Evolutionary conservation across 2,888 invertebrate species (phyloP), one percentile per base, ranked within the genome.

Genomic region (Metopia argyrocephala): DNA sequence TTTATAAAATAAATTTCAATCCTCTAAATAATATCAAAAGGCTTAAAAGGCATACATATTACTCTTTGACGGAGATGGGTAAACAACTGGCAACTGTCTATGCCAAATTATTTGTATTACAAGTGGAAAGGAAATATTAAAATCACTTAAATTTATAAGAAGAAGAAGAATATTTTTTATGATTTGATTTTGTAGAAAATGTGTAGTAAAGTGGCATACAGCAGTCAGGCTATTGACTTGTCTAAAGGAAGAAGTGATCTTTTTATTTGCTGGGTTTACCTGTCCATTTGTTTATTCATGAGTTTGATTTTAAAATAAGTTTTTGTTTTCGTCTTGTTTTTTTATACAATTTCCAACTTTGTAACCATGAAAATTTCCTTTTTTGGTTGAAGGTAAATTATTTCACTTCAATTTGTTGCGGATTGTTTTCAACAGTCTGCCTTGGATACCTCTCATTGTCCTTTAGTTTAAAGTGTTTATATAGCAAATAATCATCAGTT

Each of bases 261-360:
- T 15, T 54, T 21, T 31, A 28, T n/a, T 66, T 71, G 56, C 61
- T 65, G 50, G 71, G 31, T 61, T 71, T 52, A 71, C 57, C 76
- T 76, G 78, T 52, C 62, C 69, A 83, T 85, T 86, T 87, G 87
- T 85, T 87, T 87, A 87, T 87, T 86, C 87, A 88, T 87, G 85
- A 87, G 85, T 84, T 86, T 86, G 86, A 87, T 87, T 86, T 84
- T 79, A n/a, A n/a, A n/a, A n/a, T n/a, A n/a, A n/a, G n/a, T n/a
- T n/a, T n/a, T n/a, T n/a, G n/a, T n/a, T n/a, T n/a, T n/a, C n/a
- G n/a, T 75, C 84, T 82, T 25, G 48, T 76, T 46, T 65, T 79
- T 81, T 73, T 59, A 76, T 78, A 64, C 73, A 78, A 57, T 68
- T 27, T 54, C 25, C 23, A 71, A 78, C 9, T 78, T 76, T 59